phyloP scores from a whole-genome alignment of 2,888 invertebrate genomes.

The Bembecia ichneumoniformis region DNA sequence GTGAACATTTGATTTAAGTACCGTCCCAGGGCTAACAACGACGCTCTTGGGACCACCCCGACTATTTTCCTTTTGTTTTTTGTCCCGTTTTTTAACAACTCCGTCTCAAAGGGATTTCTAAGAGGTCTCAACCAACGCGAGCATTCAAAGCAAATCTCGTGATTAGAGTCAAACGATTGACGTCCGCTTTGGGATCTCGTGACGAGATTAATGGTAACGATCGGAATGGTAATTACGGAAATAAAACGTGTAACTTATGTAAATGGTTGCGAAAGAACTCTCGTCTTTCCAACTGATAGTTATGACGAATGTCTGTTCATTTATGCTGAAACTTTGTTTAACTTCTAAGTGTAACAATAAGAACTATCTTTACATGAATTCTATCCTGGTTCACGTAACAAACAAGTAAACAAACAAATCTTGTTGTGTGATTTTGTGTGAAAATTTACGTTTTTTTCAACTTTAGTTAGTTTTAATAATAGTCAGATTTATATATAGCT shows the following conservation, averaged over 20 bases:
- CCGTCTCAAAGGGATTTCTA: conserved; percentile 54
- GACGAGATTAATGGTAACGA: conserved; percentile 50
- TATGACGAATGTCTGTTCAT: conserved; percentile 23
- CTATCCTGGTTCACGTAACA: too few relatives aligned
- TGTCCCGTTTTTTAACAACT: conserved; percentile 59
- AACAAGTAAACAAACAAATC: too few relatives aligned
- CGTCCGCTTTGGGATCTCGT: conserved; percentile 41
- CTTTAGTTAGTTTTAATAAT: too few relatives aligned
- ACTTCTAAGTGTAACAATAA: neutral
- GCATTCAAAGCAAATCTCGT: conserved; percentile 50
- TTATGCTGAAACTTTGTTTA: neutral
- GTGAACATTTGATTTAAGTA: conserved; percentile 70
- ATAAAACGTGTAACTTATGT: conserved; percentile 42
- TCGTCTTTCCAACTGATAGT: conserved; percentile 36
- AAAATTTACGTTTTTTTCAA: too few relatives aligned
- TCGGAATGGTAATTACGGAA: conserved; percentile 52
- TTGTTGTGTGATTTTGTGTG: too few relatives aligned
- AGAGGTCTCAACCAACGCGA: conserved; percentile 40
- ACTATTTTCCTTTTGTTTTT: conserved; percentile 65
- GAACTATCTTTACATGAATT: too few relatives aligned
- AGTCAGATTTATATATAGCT: too few relatives aligned
- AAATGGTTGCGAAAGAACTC: conserved; percentile 17
- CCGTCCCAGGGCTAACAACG: conserved; percentile 62
- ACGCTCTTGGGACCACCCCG: conserved; percentile 59
- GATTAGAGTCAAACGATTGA: conserved; percentile 56